Conservation (phyloP, 2,113 vertebrate genomes). For the Nerophis ophidion region DNA sequence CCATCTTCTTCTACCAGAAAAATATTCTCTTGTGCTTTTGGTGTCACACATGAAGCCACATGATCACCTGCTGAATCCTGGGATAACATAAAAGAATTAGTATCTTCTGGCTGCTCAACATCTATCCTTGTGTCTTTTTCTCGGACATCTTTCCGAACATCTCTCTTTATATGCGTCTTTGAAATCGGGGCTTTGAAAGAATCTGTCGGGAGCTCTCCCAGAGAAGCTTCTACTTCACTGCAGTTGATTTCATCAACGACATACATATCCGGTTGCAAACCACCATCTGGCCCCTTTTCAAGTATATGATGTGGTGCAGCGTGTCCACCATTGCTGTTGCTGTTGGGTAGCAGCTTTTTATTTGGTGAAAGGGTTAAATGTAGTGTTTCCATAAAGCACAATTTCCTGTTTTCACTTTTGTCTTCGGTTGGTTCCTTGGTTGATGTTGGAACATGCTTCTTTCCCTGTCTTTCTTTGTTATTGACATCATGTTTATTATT, state of each 20-base stretch:
- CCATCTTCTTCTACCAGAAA: background rate
- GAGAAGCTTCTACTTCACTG: slow-evolving; percentile 29
- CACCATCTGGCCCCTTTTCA: slow-evolving; percentile 24
- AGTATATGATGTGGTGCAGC: slow-evolving; percentile 17
- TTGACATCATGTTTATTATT: slow-evolving; percentile 29
- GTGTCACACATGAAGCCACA: background rate
- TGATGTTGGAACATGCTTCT: slow-evolving; percentile 17
- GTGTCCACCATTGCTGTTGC: background rate
- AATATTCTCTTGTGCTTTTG: slow-evolving; percentile 1
- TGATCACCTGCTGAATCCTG: background rate
- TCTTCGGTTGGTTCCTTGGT: slow-evolving; percentile 26
- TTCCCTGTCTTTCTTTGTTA: slow-evolving; percentile 47
- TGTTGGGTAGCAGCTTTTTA: slow-evolving; percentile 69
- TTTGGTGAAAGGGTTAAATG: slow-evolving; percentile 93
- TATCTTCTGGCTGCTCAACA: slow-evolving; percentile 2
- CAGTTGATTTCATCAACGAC: slow-evolving; percentile 61
- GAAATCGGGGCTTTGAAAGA: background rate
- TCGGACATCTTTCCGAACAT: background rate
- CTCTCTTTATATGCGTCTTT: background rate
- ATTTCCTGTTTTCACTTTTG: slow-evolving; percentile 72
- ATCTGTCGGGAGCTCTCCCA: background rate
- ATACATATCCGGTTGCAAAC: slow-evolving; percentile 52
- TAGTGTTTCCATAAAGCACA: slow-evolving; percentile 95
- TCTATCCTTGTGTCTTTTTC: background rate
- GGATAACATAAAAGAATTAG: slow-evolving; percentile 1